Evolutionary conservation across 2,888 invertebrate genomes (phyloP).

Genomic region (Mythimna pallens): DNA sequence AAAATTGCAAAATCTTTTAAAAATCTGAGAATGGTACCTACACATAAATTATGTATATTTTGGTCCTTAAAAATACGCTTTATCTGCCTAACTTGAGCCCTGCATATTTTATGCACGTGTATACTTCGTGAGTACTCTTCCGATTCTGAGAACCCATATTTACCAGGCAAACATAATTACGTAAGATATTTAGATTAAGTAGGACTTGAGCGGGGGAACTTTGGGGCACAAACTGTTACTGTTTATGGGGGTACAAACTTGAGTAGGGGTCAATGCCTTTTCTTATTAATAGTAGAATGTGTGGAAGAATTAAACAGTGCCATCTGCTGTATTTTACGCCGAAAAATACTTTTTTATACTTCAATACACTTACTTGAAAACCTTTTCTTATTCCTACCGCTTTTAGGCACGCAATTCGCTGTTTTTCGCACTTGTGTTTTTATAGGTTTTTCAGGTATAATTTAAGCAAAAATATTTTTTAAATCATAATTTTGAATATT

Average conservation of each 20-base stretch:
- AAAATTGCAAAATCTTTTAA: too few relatives aligned
- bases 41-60: not conserved
- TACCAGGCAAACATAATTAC: slow-evolving; percentile 60
- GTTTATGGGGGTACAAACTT: slow-evolving; percentile 15
- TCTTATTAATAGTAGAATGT: slow-evolving; percentile 20
- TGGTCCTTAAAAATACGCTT: not conserved
- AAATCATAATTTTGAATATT: too few relatives aligned
- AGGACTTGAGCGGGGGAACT: slow-evolving; percentile 22
- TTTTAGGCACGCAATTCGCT: too few relatives aligned
- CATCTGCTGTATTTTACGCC: not conserved
- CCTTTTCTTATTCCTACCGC: too few relatives aligned
- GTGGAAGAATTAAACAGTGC: not conserved
- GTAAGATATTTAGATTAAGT: slow-evolving; percentile 53
- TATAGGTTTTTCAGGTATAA: too few relatives aligned
- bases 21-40: not conserved
- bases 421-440: too few relatives aligned
- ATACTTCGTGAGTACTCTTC: slow-evolving; percentile 33
- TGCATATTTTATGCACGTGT: slow-evolving; percentile 30
- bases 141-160: slow-evolving; percentile 47
- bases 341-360: not conserved
- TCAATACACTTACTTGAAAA: too few relatives aligned
- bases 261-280: not conserved
- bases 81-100: not conserved
- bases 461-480: too few relatives aligned
- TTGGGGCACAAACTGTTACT: slow-evolving; percentile 18